Evolutionary conservation across 2,888 invertebrate species (phyloP).

Genomic region (Dryomyza anilis): DNA sequence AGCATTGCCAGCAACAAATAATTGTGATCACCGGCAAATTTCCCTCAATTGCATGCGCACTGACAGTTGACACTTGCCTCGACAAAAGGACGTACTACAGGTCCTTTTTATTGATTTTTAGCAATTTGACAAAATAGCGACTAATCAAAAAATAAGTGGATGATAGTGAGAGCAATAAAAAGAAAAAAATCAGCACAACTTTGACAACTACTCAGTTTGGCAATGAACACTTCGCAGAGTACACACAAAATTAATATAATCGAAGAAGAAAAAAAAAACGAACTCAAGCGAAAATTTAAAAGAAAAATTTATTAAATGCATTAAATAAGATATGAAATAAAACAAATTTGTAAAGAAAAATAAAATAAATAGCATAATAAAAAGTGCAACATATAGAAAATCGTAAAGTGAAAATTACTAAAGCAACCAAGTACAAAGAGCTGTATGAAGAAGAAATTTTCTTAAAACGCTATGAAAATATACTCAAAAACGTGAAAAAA

Average conservation of each 20-base stretch:
- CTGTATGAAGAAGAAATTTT: not conserved
- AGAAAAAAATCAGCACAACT: slow-evolving; percentile 24
- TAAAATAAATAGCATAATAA: not conserved
- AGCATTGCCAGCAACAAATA: not conserved
- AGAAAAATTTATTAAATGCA: too few species aligned
- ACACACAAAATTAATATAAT: slow-evolving; percentile 30
- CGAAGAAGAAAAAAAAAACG: not conserved
- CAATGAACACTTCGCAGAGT: slow-evolving; percentile 33
- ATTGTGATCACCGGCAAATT: slow-evolving; percentile 15
- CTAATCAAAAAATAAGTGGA: not conserved
- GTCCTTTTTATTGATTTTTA: slow-evolving; percentile 51
- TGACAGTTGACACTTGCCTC: too few species aligned
- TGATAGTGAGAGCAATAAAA: slow-evolving; percentile 6
- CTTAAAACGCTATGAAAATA: not conserved
- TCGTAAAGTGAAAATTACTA: not conserved
- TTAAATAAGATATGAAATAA: too few species aligned
- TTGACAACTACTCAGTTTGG: slow-evolving; percentile 30
- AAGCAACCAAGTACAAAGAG: not conserved
- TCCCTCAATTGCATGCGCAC: not conserved
- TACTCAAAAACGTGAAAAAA: not conserved
- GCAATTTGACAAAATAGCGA: slow-evolving; percentile 14
- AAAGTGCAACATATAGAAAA: slow-evolving; percentile 1
- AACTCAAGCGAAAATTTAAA: not conserved
- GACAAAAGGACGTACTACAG: slow-evolving; percentile 42
- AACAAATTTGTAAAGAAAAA: not conserved